Evolutionary conservation across 2,888 invertebrate genomes (phyloP), one percentile per base, ranked within the genome.

Genomic region (Isoperla grammatica): DNA sequence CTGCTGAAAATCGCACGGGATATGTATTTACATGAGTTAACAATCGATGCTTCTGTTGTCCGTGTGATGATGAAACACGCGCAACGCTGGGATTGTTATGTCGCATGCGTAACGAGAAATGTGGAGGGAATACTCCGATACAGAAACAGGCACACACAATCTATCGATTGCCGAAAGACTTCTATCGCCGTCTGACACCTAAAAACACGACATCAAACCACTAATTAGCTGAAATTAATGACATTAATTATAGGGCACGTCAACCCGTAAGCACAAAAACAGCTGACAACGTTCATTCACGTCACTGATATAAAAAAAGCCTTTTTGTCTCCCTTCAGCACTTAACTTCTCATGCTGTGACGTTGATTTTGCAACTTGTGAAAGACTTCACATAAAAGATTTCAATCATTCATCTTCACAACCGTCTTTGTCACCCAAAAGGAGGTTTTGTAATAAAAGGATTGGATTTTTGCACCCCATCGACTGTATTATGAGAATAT

Each of bases 311-410:
- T 39, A 53, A 53, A 53, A 53, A 53, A 37, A 9, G 6, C 12
- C 53, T 53, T 53, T 53, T 53, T 53, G 53, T 53, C 53, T 53
- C 13, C 40, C 13, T 20, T 6, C 39, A 46, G 39, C 37, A 37
- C 40, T 53, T 39, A 53, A 53, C 37, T 17, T 19, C 29, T 8
- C 29, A 29, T 29, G 15, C 17, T 53, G 53, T 17, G 53, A 53
- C 53, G 39, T 53, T 53, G 53, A 53, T 53, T 53, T 39, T 19
- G 39, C 23, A 23, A 49, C 35, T 35, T 20, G 39, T 60, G 60
- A 60, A 60, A 60, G 60, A 49, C 37, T 29, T 22, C 60, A 39
- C 60, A 60, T 60, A 60, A 60, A 60, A 60, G 60, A 60, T 57
- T 53, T 50, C 57, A 29, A 60, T 57, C 60, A 60, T 60, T 60